phyloP scores from a whole-genome alignment of 2,797 vertebrate genomes.

The Coendou prehensilis region DNA sequence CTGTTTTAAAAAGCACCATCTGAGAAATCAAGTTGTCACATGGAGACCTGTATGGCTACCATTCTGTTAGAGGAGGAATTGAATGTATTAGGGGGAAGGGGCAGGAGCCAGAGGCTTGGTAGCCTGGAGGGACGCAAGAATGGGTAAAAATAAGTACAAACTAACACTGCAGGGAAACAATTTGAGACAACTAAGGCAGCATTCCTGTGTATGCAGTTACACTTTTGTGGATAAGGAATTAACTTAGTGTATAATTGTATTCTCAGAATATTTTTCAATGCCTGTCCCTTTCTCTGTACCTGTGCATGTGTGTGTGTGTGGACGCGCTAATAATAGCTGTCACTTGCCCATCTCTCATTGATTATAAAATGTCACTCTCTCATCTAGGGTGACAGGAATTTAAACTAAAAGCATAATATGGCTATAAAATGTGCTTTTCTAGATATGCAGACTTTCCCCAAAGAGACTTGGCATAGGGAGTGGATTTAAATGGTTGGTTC shows the following conservation, averaged over 20 bases:
- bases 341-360: constrained; percentile 24
- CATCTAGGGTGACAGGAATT: constrained; percentile 52
- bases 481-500: constrained; percentile 79
- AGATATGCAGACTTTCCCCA: constrained; percentile 41
- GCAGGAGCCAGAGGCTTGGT: neutral
- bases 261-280: constrained; percentile 58
- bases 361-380: constrained; percentile 15
- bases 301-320: neutral
- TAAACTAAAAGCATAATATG: neutral
- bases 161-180: constrained; percentile 60
- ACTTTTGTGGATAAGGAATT: constrained; percentile 44
- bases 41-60: neutral
- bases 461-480: constrained; percentile 45
- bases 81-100: rapidly evolving
- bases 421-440: constrained; percentile 43
- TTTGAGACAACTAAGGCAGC: constrained; percentile 28
- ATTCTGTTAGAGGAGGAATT: neutral
- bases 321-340: constrained; percentile 38
- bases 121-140: neutral
- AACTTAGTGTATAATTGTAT: constrained; percentile 13
- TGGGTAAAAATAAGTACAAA: neutral
- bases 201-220: neutral
- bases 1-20: neutral
- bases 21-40: neutral
- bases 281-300: neutral